Conservation (phyloP, 2,888 invertebrate species). For the Drosophila mayaguana region DNA sequence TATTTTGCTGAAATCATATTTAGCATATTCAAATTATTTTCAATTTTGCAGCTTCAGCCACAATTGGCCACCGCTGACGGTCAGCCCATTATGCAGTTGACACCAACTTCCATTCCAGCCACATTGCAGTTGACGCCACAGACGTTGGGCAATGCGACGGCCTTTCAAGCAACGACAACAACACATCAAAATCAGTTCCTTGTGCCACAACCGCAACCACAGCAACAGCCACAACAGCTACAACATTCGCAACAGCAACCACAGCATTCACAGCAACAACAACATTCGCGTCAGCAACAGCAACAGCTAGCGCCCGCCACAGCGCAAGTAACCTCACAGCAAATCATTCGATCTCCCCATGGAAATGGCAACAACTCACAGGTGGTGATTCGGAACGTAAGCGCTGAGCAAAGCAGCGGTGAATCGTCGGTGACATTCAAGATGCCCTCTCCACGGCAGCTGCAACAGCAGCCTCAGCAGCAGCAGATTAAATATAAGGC, state of each 20-base stretch:
- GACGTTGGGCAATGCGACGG: constrained; percentile 62
- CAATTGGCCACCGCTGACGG: constrained; percentile 85
- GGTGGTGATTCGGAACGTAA: constrained; percentile 60
- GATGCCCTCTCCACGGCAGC: constrained; percentile 50
- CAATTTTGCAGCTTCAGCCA: constrained; percentile 79
- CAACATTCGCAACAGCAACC: constrained; percentile 30
- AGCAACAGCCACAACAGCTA: constrained; percentile 34
- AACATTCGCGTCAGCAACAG: constrained; percentile 46
- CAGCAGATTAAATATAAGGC: constrained; percentile 41
- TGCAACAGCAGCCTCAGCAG: constrained; percentile 22
- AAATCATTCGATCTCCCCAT: constrained; percentile 61
- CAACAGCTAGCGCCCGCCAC: constrained; percentile 42
- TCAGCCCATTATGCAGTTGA: constrained; percentile 84
- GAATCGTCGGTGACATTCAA: constrained; percentile 52
- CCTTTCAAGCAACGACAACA: constrained; percentile 58
- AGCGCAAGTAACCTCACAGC: constrained; percentile 67
- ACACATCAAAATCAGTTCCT: constrained; percentile 54
- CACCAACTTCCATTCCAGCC: constrained; percentile 84
- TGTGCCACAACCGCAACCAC: constrained; percentile 44
- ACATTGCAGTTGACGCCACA: constrained; percentile 83
- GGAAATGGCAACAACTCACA: constrained; percentile 38
- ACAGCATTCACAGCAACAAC: constrained; percentile 43
- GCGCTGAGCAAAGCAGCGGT: constrained; percentile 27
- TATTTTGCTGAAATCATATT: too few relatives aligned
- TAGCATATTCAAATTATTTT: constrained; percentile 1